A percentile compares a stretch with the other conserved stretches of the same genome.
Evolutionary conservation across 1,140 invertebrate species (phyloP).

Genomic region (Anoplolepis gracilipes): DNA sequence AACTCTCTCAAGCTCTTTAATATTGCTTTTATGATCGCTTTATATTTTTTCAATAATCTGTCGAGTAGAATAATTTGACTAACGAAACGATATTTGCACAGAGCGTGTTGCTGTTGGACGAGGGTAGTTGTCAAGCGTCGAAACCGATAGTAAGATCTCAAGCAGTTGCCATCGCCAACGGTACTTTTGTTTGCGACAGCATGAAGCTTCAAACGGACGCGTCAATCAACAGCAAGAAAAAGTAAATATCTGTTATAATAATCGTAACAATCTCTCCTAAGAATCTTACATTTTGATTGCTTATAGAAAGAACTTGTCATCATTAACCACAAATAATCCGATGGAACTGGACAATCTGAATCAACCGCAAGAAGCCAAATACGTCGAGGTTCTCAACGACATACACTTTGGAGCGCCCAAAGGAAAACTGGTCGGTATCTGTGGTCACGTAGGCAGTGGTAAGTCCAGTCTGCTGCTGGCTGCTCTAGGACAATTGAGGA

Average conservation of each 20-base stretch:
- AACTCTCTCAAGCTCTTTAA: background rate
- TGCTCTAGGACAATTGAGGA: constrained; percentile 87
- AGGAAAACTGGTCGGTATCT: constrained; percentile 89
- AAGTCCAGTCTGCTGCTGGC: constrained; percentile 90
- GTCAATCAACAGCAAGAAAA: constrained; percentile 58
- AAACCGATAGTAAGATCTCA: constrained; percentile 84
- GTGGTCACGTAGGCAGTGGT: constrained; percentile 89
- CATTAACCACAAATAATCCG: background rate
- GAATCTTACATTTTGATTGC: background rate
- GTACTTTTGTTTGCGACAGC: constrained; percentile 86
- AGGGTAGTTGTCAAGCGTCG: constrained; percentile 80
- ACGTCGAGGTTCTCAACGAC: constrained; percentile 79
- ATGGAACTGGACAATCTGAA: constrained; percentile 63
- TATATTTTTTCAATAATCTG: background rate
- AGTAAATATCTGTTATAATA: constrained; percentile 62
- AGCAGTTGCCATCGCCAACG: constrained; percentile 86
- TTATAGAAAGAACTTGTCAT: constrained; percentile 55
- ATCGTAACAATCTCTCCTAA: background rate
- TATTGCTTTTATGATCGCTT: background rate
- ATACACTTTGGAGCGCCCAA: constrained; percentile 81
- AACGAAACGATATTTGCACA: constrained; percentile 69
- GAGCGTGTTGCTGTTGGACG: constrained; percentile 85
- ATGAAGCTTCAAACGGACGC: constrained; percentile 38
- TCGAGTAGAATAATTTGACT: background rate
- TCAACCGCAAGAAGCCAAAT: constrained; percentile 59